Percentiles rank a stretch among this genome's conserved stretches.
Evolutionary conservation across 2,113 vertebrate genomes (phyloP).

Genomic region (Seriola quinqueradiata): DNA sequence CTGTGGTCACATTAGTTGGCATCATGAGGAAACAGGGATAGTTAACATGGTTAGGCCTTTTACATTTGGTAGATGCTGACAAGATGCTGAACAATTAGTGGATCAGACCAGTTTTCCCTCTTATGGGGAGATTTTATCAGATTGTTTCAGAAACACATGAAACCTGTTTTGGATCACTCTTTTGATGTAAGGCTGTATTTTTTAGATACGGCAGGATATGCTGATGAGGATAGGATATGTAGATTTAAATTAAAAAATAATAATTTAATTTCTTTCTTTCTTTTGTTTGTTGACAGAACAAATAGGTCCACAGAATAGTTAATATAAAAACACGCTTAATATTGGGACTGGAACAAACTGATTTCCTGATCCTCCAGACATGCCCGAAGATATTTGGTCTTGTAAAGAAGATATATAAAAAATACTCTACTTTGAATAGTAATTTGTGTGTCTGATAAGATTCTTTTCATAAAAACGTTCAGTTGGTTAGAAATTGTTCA

Average conservation of each 20-base stretch:
- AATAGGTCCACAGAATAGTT: too few relatives aligned
- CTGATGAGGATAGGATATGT: too few relatives aligned
- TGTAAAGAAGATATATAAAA: too few relatives aligned
- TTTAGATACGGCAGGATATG: background rate
- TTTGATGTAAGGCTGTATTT: background rate
- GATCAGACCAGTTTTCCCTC: background rate
- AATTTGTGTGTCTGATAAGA: too few relatives aligned
- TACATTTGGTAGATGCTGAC: background rate
- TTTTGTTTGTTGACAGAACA: background rate
- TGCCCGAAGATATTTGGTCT: too few relatives aligned
- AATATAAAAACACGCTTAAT: too few relatives aligned
- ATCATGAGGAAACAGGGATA: background rate
- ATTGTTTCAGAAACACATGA: background rate
- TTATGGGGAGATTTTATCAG: background rate
- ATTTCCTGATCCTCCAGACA: too few relatives aligned
- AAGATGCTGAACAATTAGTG: background rate
- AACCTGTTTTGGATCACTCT: background rate
- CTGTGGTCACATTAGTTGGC: background rate
- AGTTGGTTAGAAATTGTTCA: too few relatives aligned
- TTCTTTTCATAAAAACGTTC: too few relatives aligned
- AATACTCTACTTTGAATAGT: too few relatives aligned
- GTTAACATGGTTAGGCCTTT: constrained; percentile 15
- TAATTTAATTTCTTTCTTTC: background rate
- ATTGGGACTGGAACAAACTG: too few relatives aligned
- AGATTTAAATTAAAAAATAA: too few relatives aligned